Evolutionary conservation across 2,113 vertebrate species (phyloP), one percentile per base, ranked within the genome.

Genomic region (Notothenia coriiceps): DNA sequence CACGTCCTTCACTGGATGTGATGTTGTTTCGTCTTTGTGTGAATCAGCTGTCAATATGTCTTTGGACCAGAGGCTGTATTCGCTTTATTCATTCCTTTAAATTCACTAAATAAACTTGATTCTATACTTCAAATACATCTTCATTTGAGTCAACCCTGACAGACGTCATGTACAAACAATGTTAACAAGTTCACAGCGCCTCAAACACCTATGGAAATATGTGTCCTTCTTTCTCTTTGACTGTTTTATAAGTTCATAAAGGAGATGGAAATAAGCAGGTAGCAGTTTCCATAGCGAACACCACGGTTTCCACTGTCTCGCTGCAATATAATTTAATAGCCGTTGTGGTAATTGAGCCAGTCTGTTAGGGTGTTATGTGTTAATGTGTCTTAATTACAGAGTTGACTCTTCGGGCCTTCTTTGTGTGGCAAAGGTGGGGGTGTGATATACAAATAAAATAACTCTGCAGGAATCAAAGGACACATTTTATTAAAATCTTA

Each of bases 331-430:
- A 82, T 90, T 91, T 92, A 92, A 91, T 86, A 85, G 84, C 77
- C 79, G 59, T 78, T 55, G 79, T 79, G 89, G 80, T 90, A 91
- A 91, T 89, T 85, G 88, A 86, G 75, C 74, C 86, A 74, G 86
- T 91, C 87, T 86, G 91, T 87, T 90, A 87, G 87, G 35, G 79
- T 82, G 87, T 76, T 83, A 76, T 18, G 77, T 87, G 84, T 87
- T 92, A 87, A 91, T 89, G 86, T 86, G 85, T 89, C 86, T 89
- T 92, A 92, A 93, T 93, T 90, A 89, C 76, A 84, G 61, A 66
- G 68, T 11, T 67, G 88, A 89, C 85, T 93, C 88, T 72, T 35
- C 46, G 71, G 78, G 74, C 65, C 81, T 55, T 63, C 44, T 59
- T 33, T 66, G 74, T 44, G 18, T 17, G 44, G 61, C 35, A 0